Base-by-base conservation (phyloP, 2,113 vertebrate species). In the Istiophorus platypterus region DNA sequence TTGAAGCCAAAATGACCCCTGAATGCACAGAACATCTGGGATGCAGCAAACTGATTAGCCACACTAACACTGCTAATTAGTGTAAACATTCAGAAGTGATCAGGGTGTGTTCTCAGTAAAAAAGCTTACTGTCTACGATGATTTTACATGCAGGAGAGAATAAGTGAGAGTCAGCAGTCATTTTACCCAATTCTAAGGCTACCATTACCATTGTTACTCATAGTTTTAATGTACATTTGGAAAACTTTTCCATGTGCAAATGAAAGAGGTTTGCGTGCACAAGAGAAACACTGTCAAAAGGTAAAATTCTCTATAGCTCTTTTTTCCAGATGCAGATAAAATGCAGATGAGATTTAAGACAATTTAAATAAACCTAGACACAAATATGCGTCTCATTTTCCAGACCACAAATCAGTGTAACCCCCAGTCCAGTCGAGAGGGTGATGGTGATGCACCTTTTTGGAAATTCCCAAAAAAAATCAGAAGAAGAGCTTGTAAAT, bases 11-110 rank as follows among this genome's bases (percentile, higher is more conserved):
- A 90, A 75, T 82, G 78, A 82, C 70, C 85, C 76, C 69, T 62
- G 80, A 74, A 87, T 58, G 75, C 64, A 54, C 41, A 78, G 41
- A 83, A 83, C 78, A 89, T 88, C 88, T 86, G 86, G 70, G 64
- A 22, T 63, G 63, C 76, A 83, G 81, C 81, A 73, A 85, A 83
- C 81, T 70, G 79, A 85, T 90, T 83, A 90, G 73, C 52, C 82
- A 71, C 68, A 72, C 61, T 75, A 81, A 79, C 74, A 45, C 58
- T 71, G 59, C 51, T 84, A 84, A 87, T 76, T 68, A 73, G 71
- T 56, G 63, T 62, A 64, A 56, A 37, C 68, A 82, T 91, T 77
- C 80, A 39, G 27, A 78, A 76, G 68, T 37, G 79, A 80, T 82
- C 78, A 42, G 75, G 52, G 66, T 8, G 41, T 41, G 56, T 76